Evolutionary conservation across 1,140 invertebrate species (phyloP).

Genomic region (Pseudomyrmex cubaensis): DNA sequence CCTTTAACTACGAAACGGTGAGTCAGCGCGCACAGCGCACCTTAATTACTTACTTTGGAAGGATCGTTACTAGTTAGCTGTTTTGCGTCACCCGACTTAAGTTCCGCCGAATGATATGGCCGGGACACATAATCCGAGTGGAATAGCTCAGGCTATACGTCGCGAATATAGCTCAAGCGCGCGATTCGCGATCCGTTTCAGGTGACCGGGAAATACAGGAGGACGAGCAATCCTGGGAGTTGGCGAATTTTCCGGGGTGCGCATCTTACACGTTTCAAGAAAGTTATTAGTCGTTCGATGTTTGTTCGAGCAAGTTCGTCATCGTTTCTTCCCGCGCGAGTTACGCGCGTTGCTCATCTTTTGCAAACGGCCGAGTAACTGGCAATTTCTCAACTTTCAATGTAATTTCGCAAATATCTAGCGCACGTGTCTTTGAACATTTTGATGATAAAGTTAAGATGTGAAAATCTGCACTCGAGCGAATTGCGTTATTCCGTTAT

Average conservation of each 20-base stretch:
- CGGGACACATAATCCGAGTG: slow-evolving; percentile 33
- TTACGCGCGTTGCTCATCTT: slow-evolving; percentile 20
- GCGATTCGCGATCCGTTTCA: background rate
- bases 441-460: slow-evolving; percentile 20
- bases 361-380: slow-evolving; percentile 19
- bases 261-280: slow-evolving; percentile 18
- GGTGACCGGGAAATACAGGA: background rate
- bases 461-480: background rate
- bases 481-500: background rate
- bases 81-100: slow-evolving; percentile 46
- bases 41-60: slow-evolving; percentile 60
- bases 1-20: slow-evolving; percentile 38
- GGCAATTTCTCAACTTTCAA: slow-evolving; percentile 38
- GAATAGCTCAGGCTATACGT: slow-evolving; percentile 9
- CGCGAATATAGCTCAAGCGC: slow-evolving; percentile 19
- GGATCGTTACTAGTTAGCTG: slow-evolving; percentile 53
- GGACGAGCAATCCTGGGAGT: slow-evolving; percentile 7
- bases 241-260: slow-evolving; percentile 39
- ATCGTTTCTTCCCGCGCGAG: slow-evolving; percentile 12
- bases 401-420: slow-evolving; percentile 19
- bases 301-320: slow-evolving; percentile 46
- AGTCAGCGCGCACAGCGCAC: slow-evolving; percentile 28
- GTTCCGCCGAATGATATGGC: slow-evolving; percentile 47
- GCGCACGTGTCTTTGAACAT: slow-evolving; percentile 22
- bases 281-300: slow-evolving; percentile 53